Evolutionary conservation across 2,113 vertebrate species (phyloP).

Genomic region (Leptobrachium leishanense): DNA sequence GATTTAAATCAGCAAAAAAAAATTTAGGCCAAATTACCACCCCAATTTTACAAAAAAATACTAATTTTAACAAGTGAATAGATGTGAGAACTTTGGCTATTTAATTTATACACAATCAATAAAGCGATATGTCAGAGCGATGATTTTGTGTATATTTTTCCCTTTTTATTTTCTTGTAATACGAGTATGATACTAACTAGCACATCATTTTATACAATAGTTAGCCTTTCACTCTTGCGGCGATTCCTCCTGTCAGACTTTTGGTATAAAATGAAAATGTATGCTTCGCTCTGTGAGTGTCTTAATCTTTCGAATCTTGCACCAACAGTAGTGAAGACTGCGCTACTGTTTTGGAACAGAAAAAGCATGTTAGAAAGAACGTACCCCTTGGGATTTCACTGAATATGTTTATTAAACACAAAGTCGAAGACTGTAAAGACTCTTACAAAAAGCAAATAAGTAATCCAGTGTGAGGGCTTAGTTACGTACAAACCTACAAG

Average conservation of each 20-base stretch:
- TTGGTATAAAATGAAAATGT: constrained; percentile 30
- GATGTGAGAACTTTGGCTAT: not conserved
- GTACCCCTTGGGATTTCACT: constrained; percentile 30
- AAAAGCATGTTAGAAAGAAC: constrained; percentile 51
- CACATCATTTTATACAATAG: constrained; percentile 9
- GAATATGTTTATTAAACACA: constrained; percentile 41
- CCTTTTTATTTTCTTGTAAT: not conserved
- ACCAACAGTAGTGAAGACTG: constrained; percentile 46
- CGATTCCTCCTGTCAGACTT: not conserved
- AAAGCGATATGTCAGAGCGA: not conserved
- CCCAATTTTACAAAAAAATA: not conserved
- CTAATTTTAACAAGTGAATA: not conserved
- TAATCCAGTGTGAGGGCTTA: constrained; percentile 7
- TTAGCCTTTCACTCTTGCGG: not conserved
- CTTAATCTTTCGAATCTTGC: constrained; percentile 52
- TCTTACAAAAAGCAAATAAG: constrained; percentile 34
- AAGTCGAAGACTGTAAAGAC: constrained; percentile 41
- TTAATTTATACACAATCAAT: not conserved
- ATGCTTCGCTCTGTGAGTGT: constrained; percentile 52
- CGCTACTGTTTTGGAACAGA: constrained; percentile 53
- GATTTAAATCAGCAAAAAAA: constrained; percentile 24
- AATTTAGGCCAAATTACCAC: constrained; percentile 21
- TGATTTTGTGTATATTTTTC: not conserved
- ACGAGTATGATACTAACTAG: too few relatives aligned
- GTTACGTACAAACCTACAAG: constrained; percentile 2